Conservation (phyloP, 1,140 invertebrate species). For the Drosophila arizonae region DNA sequence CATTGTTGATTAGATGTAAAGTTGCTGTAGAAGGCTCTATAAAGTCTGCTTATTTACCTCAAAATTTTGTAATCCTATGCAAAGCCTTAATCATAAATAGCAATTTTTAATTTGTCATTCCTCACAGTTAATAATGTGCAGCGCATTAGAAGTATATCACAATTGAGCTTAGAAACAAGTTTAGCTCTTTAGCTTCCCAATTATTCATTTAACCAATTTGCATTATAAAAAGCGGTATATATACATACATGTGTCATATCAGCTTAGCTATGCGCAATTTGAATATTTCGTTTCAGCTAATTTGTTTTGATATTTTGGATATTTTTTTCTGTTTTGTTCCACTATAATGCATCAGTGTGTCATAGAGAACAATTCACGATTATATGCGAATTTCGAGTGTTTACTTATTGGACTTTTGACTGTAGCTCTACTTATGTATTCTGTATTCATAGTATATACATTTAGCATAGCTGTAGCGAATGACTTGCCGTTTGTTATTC, state of each 20-base stretch:
- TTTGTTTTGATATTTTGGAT: conserved; percentile 11
- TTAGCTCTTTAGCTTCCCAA: neutral
- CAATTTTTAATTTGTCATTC: neutral
- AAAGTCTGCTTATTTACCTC: too few species aligned
- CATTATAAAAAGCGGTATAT: neutral
- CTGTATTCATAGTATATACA: neutral
- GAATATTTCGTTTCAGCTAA: conserved; percentile 5
- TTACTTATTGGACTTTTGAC: neutral
- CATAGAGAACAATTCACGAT: neutral
- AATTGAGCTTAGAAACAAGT: neutral
- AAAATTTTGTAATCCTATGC: too few species aligned
- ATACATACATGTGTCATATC: neutral
- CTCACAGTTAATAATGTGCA: neutral
- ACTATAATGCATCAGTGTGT: neutral
- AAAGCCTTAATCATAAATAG: neutral
- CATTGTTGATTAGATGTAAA: too few species aligned
- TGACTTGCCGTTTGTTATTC: neutral
- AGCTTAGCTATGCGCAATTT: neutral
- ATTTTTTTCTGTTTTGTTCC: neutral
- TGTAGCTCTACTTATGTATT: neutral
- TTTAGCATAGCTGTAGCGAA: neutral
- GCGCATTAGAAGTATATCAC: neutral
- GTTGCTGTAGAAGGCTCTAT: too few species aligned
- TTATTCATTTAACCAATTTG: conserved; percentile 1
- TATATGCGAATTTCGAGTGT: neutral